Percentiles rank a stretch among this genome's conserved stretches.
Conservation (phyloP, 2,797 vertebrate genomes). For the Gouania willdenowi region DNA sequence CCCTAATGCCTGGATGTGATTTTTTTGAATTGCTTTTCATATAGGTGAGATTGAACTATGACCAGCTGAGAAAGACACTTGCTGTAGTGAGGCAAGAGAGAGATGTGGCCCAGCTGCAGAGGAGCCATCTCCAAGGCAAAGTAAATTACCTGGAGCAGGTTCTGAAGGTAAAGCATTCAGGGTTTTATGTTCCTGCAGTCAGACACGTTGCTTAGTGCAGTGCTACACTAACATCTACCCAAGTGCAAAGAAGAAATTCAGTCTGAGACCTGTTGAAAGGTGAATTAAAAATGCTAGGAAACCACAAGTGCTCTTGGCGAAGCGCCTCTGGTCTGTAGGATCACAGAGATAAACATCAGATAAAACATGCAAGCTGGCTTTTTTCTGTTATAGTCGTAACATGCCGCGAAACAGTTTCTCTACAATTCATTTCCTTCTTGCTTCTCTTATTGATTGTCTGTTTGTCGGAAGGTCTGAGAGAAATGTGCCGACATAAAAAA, state of each 20-base stretch:
- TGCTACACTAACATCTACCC: too few relatives aligned
- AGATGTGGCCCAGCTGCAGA: conserved; percentile 79
- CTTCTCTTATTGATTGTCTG: conserved; percentile 61
- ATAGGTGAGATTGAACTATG: conserved; percentile 84
- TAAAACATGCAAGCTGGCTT: too few relatives aligned
- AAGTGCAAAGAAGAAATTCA: too few relatives aligned
- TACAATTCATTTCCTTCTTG: conserved; percentile 55
- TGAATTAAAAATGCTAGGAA: too few relatives aligned
- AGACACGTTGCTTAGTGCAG: too few relatives aligned
- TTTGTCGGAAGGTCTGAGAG: conserved; percentile 60
- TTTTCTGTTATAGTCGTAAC: too few relatives aligned
- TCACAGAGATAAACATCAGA: too few relatives aligned
- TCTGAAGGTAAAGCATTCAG: conserved; percentile 87
- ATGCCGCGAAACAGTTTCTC: conserved; percentile 37
- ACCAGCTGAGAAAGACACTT: conserved; percentile 72
- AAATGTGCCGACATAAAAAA: conserved; percentile 54
- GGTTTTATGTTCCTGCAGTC: too few relatives aligned
- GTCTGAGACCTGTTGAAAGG: too few relatives aligned
- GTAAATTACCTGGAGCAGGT: conserved; percentile 92
- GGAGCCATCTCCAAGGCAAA: conserved; percentile 81
- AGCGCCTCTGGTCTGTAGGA: too few relatives aligned
- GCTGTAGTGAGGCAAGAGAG: conserved; percentile 77
- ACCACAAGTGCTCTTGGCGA: too few relatives aligned
- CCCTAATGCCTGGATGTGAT: neutral
- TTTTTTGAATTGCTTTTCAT: neutral